These are phyloP conservation scores for Stichodactyla mertensii DNA, from an alignment of 64 coral and sea anemone genomes.

Conservation along the genomic window DNA sequence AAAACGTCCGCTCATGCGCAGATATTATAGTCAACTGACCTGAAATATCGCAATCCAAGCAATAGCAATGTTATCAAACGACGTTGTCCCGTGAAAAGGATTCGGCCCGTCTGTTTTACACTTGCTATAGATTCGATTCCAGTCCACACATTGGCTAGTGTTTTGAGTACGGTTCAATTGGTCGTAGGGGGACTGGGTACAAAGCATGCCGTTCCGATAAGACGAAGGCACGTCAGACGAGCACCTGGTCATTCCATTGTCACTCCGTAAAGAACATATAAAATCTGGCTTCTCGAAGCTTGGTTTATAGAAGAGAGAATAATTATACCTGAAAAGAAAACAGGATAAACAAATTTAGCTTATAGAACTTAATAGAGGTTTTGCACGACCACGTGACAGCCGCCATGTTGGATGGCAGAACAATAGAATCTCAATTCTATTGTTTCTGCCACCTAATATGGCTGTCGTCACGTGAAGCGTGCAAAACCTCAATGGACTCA, in stretches of 20 bases:
- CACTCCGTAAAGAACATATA: constrained; percentile 55
- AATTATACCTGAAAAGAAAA: constrained; percentile 19
- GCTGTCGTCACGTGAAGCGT: too few species aligned
- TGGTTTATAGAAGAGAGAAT: constrained; percentile 61
- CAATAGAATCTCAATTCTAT: too few species aligned
- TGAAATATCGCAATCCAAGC: constrained; percentile 99
- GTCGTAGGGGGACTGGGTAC: constrained; percentile 13
- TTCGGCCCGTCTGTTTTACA: constrained; percentile 61
- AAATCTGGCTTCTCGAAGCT: constrained; percentile 81
- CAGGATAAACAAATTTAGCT: background rate
- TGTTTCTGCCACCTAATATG: too few species aligned
- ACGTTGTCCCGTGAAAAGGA: constrained; percentile 70
- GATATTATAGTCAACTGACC: constrained; percentile 33
- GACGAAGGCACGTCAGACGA: constrained; percentile 42
- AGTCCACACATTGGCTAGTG: constrained; percentile 31
- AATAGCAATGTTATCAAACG: constrained; percentile 97
- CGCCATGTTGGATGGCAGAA: too few species aligned
- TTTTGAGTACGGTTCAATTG: background rate
- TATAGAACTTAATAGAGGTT: too few species aligned
- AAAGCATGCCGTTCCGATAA: constrained; percentile 10
- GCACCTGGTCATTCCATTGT: constrained; percentile 59
- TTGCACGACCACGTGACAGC: too few species aligned
- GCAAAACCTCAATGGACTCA: too few species aligned
- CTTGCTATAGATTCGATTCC: constrained; percentile 54
- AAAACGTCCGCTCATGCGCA: background rate